Conservation (phyloP, 2,113 vertebrate species). For the Hyperopisus bebe region DNA sequence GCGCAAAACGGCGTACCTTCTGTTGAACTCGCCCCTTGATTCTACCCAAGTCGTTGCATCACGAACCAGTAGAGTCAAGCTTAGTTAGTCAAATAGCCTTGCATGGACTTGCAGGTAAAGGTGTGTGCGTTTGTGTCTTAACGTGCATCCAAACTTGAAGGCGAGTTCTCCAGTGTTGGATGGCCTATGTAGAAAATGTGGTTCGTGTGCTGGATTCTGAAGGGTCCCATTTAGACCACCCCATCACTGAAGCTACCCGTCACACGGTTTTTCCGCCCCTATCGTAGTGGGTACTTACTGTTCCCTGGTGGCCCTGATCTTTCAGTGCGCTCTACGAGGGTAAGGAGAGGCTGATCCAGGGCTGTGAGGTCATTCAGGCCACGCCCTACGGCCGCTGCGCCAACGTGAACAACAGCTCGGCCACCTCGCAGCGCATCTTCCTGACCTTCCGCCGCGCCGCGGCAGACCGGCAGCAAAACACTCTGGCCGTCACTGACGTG, state of each 20-base stretch:
- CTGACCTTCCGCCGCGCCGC: constrained; percentile 82
- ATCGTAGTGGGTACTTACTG: background rate
- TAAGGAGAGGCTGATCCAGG: constrained; percentile 84
- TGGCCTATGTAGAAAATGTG: background rate
- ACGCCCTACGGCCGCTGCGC: constrained; percentile 94
- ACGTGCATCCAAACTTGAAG: background rate
- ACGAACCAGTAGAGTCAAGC: background rate
- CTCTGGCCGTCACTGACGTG: constrained; percentile 90
- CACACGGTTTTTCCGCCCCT: background rate
- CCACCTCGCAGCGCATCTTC: constrained; percentile 87
- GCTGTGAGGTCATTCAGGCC: constrained; percentile 89
- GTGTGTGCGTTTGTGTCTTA: background rate
- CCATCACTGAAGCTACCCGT: background rate
- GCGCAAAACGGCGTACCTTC: background rate
- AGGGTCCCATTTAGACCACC: background rate
- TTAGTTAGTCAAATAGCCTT: background rate
- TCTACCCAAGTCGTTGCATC: background rate
- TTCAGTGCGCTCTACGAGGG: constrained; percentile 87
- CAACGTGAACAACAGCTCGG: constrained; percentile 95
- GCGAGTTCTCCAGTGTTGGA: background rate
- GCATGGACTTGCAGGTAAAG: background rate
- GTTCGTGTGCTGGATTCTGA: background rate
- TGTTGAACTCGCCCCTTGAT: background rate
- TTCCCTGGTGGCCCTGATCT: background rate
- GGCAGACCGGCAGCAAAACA: constrained; percentile 77